Base-by-base conservation (phyloP, 2,113 vertebrate genomes). In the Tonatia bakeri region DNA sequence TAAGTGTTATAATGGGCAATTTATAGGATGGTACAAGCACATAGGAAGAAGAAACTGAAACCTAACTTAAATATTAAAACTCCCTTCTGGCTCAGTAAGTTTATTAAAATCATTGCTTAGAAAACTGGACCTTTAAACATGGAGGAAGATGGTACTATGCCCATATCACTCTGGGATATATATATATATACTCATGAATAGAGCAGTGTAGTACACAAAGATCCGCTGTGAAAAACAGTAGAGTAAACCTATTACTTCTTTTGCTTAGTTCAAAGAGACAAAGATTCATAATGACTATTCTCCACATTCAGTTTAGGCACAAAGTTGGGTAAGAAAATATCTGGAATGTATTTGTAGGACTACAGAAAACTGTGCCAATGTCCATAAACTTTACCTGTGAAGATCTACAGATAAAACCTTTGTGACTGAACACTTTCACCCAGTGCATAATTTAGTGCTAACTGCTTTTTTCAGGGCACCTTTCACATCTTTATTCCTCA, bases 131-230 rank as follows among this genome's bases (percentile, higher is more conserved):
- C 1, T 7, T 7, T 54, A 80, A 15, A 5, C 24, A 43, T 11
- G 31, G 43, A 16, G 24, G 17, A 40, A 10, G 36, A 8, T 13
- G 24, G 40, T 47, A 15, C 45, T 54, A 7, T 40, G 15, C 3
- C 4, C 9, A 7, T 5, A 79, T 19, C 5, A 72, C 10, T 24
- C 7, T 33, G 3, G 12, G 26, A 15, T 0, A 17, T 2, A 17
- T n/a, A n/a, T n/a, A n/a, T n/a, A n/a, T 2, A 36, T 54, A 54
- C 11, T 13, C 8, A 28, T 20, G 19, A 69, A 50, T 3, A n/a
- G 40, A 72, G 19, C 43, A 47, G 1, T 3, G 14, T 52, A 52
- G 50, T 52, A 52, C 15, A 52, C 15, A 52, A 52, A 52, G 50
- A 52, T 52, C 15, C 50, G 54, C 2, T 56, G 5, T 33, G 19